Evolutionary conservation across 2,888 invertebrate species (phyloP).

Genomic region (Apodemia mormo): DNA sequence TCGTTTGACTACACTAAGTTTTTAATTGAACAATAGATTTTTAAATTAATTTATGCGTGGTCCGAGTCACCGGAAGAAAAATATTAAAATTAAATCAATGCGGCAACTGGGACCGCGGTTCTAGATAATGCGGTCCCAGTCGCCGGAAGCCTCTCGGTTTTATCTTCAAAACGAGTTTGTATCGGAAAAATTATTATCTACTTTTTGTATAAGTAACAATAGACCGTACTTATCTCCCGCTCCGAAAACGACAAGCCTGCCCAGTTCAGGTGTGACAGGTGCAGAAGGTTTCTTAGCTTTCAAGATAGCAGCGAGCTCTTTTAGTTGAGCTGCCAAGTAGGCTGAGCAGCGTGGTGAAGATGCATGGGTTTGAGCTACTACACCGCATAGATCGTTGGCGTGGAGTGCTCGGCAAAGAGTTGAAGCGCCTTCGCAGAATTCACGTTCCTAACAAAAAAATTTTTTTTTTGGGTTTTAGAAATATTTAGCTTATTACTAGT

Average conservation of each 20-base stretch:
- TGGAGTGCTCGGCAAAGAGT: constrained; percentile 86
- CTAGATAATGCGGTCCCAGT: too few relatives aligned
- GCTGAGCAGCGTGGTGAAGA: constrained; percentile 90
- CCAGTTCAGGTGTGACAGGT: constrained; percentile 65
- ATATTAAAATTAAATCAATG: too few relatives aligned
- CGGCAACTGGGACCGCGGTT: too few relatives aligned
- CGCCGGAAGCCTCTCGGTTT: too few relatives aligned
- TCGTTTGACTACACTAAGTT: too few relatives aligned
- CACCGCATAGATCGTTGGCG: constrained; percentile 84
- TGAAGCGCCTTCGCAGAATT: constrained; percentile 90
- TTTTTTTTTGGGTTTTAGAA: too few relatives aligned
- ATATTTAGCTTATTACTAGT: too few relatives aligned
- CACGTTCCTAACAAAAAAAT: constrained; percentile 83
- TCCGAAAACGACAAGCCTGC: constrained; percentile 72
- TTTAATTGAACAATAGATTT: too few relatives aligned
- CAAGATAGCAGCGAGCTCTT: constrained; percentile 64
- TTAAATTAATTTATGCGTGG: too few relatives aligned
- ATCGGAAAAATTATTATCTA: too few relatives aligned
- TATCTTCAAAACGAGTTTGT: too few relatives aligned
- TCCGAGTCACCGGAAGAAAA: too few relatives aligned
- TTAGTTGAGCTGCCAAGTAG: constrained; percentile 85
- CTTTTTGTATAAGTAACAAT: neutral
- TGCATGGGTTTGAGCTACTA: constrained; percentile 89
- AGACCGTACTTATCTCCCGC: constrained; percentile 70
- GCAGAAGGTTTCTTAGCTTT: constrained; percentile 59